phyloP scores from a whole-genome alignment of 2,113 vertebrate genomes.

The Ornithorhynchus anatinus region DNA sequence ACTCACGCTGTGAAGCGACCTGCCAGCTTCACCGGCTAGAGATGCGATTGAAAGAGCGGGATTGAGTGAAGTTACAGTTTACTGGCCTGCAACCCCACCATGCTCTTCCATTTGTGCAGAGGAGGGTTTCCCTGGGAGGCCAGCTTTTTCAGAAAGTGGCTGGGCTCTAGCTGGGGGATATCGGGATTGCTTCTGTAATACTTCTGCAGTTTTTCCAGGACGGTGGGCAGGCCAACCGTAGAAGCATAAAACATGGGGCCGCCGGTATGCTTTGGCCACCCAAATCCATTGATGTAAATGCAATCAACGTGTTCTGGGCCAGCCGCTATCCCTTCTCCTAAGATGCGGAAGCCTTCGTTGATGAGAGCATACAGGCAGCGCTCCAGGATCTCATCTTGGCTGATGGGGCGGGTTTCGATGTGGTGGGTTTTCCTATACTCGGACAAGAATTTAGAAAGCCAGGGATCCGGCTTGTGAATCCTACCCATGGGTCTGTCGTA shows the following conservation, averaged over 20 bases:
- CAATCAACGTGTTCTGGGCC: slow-evolving; percentile 88
- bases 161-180: slow-evolving; percentile 78
- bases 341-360: slow-evolving; percentile 88
- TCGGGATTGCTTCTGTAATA: slow-evolving; percentile 80
- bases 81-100: slow-evolving; percentile 59
- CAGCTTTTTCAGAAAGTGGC: slow-evolving; percentile 79
- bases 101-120: slow-evolving; percentile 79
- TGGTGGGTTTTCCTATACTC: slow-evolving; percentile 74
- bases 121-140: slow-evolving; percentile 83
- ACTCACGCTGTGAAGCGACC: too few species aligned
- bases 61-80: slow-evolving; percentile 71
- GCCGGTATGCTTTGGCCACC: slow-evolving; percentile 86
- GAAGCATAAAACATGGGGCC: slow-evolving; percentile 92
- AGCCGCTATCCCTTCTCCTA: slow-evolving; percentile 84
- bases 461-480: slow-evolving; percentile 77
- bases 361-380: slow-evolving; percentile 84
- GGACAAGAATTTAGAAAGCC: slow-evolving; percentile 78
- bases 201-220: slow-evolving; percentile 81
- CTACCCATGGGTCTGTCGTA: slow-evolving; percentile 81
- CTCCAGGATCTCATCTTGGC: slow-evolving; percentile 84
- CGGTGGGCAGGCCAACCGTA: slow-evolving; percentile 74
- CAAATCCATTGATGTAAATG: slow-evolving; percentile 87
- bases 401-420: slow-evolving; percentile 71
- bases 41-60: background rate
- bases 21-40: too few species aligned